Conservation (phyloP, 2,888 invertebrate species). For the Cryptocephalus moraei region DNA sequence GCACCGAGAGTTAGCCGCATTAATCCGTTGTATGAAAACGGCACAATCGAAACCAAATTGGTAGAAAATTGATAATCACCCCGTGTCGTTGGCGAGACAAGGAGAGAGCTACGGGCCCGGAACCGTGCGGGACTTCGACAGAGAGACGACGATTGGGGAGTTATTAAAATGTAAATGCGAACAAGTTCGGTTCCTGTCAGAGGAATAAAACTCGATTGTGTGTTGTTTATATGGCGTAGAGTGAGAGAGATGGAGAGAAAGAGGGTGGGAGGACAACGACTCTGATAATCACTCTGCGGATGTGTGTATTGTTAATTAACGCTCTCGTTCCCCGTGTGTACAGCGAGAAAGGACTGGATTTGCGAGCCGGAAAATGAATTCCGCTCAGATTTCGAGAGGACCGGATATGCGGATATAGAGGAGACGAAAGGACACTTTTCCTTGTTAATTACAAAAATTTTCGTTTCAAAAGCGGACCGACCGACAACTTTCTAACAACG, state of each 20-base stretch:
- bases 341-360: conserved; percentile 1
- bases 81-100: conserved; percentile 26
- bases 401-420: too few species aligned
- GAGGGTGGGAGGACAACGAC: conserved; percentile 13
- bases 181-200: conserved; percentile 37
- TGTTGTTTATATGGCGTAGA: conserved; percentile 18
- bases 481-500: too few species aligned
- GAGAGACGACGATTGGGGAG: conserved; percentile 24
- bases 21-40: conserved; percentile 33
- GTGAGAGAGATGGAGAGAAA: too few species aligned
- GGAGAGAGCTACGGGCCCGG: conserved; percentile 19
- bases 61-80: conserved; percentile 42
- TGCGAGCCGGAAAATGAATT: background rate
- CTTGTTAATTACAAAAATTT: too few species aligned
- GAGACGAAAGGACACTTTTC: too few species aligned
- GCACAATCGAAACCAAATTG: conserved; percentile 40
- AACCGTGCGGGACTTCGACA: conserved; percentile 17
- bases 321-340: conserved; percentile 13
- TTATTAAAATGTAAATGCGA: conserved; percentile 41
- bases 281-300: conserved; percentile 33
- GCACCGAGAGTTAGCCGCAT: conserved; percentile 25
- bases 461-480: too few species aligned
- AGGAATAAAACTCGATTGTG: conserved; percentile 37
- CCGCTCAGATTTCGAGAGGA: conserved; percentile 6
- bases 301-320: conserved; percentile 37